Base-by-base conservation (phyloP, 2,797 vertebrate genomes). In the Phataginus tetradactyla region DNA sequence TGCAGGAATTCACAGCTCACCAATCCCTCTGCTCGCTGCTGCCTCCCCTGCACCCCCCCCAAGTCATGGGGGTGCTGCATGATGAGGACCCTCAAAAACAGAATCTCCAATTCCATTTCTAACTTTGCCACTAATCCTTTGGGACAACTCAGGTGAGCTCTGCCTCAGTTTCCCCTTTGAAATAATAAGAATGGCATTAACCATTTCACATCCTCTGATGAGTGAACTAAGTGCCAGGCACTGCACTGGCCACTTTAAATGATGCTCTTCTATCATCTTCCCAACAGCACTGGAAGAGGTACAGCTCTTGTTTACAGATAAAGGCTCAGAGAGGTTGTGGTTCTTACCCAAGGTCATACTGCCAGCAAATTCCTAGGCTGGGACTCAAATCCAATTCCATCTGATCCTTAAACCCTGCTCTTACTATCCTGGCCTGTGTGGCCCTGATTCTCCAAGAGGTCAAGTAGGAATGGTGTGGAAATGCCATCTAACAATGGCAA, bases 111-210 rank as follows among this genome's bases (percentile, higher is more conserved):
- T 64, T 27, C 27, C 59, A n/a, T 2, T n/a, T 91, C 37, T 37
- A 34, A 79, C 57, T 57, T 86, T 17, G 66, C 79, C 39, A 14
- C 39, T 57, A 32, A 57, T 45, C 15, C 63, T 85, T 61, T 42
- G 29, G 37, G 74, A 79, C 4, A 10, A 85, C 39, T 72, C 55
- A 25, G 27, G n/a, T 10, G 34, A 77, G 72, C 27, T 66, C 74
- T 84, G 79, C 86, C 93, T 91, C 75, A 0, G 59, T 93, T 93
- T 91, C 79, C 93, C 84, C 20, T 71, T 84, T 84, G 45, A 87
- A 68, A 78, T 45, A 53, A 34, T 57, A 71, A 91, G 79, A 71
- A 91, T 5, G 45, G 18, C 59, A 57, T 21, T 37, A 21, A 11
- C 45, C 12, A 25, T 64, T 75, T 86, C 14, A 39, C 11, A 42